Evolutionary conservation across 2,113 vertebrate species (phyloP).

Genomic region (Mus pahari): DNA sequence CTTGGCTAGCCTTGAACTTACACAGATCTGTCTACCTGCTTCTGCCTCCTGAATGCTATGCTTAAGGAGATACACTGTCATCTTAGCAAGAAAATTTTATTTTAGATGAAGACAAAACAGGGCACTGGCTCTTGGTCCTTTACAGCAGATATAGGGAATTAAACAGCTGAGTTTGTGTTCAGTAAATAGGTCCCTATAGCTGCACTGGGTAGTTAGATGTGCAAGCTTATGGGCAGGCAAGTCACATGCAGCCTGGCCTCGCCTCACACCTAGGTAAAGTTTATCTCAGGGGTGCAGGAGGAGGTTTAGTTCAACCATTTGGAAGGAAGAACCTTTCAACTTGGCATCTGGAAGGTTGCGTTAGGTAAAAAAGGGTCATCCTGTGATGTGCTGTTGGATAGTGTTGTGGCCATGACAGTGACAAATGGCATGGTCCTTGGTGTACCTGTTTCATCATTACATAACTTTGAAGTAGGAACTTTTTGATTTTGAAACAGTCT

Average conservation of each 20-base stretch:
- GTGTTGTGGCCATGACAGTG: too few species aligned
- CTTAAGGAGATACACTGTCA: background rate
- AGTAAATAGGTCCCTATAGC: too few species aligned
- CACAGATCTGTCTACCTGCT: background rate
- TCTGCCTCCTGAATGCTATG: background rate
- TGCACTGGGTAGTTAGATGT: background rate
- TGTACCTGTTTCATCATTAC: background rate
- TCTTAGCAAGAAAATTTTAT: background rate
- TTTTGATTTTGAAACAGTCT: background rate
- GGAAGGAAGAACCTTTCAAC: background rate
- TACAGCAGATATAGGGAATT: background rate
- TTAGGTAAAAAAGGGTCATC: too few species aligned
- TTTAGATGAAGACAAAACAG: background rate
- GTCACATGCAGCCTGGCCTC: background rate
- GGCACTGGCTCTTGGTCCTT: background rate
- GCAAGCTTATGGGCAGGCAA: too few species aligned
- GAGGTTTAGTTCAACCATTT: background rate
- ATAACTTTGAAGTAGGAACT: background rate
- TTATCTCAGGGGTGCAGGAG: background rate
- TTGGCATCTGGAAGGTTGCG: too few species aligned
- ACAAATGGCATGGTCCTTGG: background rate
- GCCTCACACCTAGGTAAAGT: background rate
- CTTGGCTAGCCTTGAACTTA: background rate
- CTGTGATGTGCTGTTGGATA: background rate
- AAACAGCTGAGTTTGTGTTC: background rate